phyloP scores from a whole-genome alignment of 1,140 invertebrate genomes.

The Cheumatopsyche charites region DNA sequence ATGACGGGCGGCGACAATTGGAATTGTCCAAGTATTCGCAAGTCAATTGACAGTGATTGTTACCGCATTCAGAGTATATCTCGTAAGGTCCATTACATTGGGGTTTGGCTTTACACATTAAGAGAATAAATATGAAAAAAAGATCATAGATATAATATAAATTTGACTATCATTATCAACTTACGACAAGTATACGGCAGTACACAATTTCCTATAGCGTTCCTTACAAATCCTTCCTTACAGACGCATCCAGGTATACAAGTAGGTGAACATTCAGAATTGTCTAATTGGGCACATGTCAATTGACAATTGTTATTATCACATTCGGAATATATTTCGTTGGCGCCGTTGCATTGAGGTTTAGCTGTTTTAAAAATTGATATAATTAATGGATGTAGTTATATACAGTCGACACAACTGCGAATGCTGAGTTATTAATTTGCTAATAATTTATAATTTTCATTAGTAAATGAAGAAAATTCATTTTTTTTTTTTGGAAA shows the following conservation, averaged over 20 bases:
- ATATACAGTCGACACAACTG: too few relatives aligned
- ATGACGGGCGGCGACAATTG: constrained; percentile 3
- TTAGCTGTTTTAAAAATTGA: not conserved
- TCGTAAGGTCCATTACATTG: constrained; percentile 19
- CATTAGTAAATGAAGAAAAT: too few relatives aligned
- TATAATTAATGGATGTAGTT: too few relatives aligned
- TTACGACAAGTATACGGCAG: constrained; percentile 10
- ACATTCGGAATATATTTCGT: constrained; percentile 14
- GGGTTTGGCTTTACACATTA: not conserved
- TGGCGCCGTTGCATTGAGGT: not conserved
- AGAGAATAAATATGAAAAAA: not conserved
- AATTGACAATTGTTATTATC: constrained; percentile 15
- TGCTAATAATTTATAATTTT: too few relatives aligned
- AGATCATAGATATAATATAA: not conserved
- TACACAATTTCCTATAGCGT: not conserved
- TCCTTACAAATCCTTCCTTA: not conserved
- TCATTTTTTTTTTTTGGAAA: too few relatives aligned
- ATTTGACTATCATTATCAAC: too few relatives aligned
- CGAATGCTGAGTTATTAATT: too few relatives aligned
- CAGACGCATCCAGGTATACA: constrained; percentile 19
- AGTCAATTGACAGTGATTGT: constrained; percentile 36
- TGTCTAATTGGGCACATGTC: not conserved
- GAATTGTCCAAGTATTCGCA: constrained; percentile 12
- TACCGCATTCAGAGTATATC: constrained; percentile 36
- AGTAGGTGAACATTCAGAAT: not conserved